Conservation (phyloP, 2,888 invertebrate genomes). For the Homarus gammarus region DNA sequence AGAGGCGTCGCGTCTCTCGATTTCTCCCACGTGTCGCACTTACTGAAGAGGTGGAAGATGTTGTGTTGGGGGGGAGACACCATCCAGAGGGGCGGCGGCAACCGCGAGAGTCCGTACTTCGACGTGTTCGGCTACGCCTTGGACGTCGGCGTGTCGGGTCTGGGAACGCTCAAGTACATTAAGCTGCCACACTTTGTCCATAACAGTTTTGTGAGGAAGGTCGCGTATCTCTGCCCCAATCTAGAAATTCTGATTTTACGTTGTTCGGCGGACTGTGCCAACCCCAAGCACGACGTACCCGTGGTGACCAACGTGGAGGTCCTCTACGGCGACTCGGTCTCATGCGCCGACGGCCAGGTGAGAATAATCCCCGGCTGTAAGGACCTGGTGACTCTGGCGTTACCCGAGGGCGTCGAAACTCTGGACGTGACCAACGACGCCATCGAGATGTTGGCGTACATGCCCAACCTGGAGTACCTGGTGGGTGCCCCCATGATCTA, state of each 20-base stretch:
- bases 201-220: constrained; percentile 64
- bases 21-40: constrained; percentile 49
- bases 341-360: constrained; percentile 30
- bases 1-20: constrained; percentile 48
- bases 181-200: constrained; percentile 66
- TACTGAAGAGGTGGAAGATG: constrained; percentile 61
- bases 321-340: constrained; percentile 42
- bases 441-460: constrained; percentile 56
- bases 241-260: constrained; percentile 57
- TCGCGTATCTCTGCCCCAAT: constrained; percentile 60
- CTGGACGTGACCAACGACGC: constrained; percentile 52
- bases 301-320: constrained; percentile 58
- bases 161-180: constrained; percentile 54
- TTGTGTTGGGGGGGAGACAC: constrained; percentile 45
- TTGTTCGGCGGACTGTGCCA: constrained; percentile 63
- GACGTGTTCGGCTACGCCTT: constrained; percentile 60
- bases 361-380: constrained; percentile 44
- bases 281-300: constrained; percentile 45
- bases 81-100: constrained; percentile 11
- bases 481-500: constrained; percentile 63
- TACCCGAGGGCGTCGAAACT: constrained; percentile 61
- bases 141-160: constrained; percentile 28
- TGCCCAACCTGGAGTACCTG: constrained; percentile 60
- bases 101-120: constrained; percentile 52
- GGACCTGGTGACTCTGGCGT: constrained; percentile 55